Conservation (phyloP, 2,888 invertebrate species). For the Beris morrisii region DNA sequence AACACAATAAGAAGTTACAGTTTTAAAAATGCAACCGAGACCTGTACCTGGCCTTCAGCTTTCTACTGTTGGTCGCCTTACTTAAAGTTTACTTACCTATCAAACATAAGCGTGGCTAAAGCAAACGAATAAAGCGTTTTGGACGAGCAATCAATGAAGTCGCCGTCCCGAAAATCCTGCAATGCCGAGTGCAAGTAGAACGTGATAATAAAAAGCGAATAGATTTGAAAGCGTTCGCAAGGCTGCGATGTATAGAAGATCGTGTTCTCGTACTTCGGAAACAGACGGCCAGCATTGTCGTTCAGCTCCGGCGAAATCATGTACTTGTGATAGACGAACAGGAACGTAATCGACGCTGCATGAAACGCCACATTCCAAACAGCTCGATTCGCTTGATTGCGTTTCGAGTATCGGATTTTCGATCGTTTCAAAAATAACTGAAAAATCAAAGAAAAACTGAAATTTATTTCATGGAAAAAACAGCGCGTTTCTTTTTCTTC, state of each 20-base stretch:
- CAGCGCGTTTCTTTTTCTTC: too few relatives aligned
- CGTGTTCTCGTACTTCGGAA: conserved; percentile 54
- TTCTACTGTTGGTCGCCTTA: too few relatives aligned
- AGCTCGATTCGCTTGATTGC: conserved; percentile 52
- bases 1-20: too few relatives aligned
- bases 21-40: too few relatives aligned
- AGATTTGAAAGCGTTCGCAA: conserved; percentile 54
- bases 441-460: conserved; percentile 19
- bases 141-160: conserved; percentile 51
- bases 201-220: conserved; percentile 53
- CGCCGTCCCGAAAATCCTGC: conserved; percentile 51
- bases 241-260: conserved; percentile 54
- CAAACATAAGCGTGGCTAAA: conserved; percentile 49
- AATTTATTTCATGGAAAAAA: neutral
- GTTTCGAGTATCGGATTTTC: conserved; percentile 52
- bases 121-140: conserved; percentile 51
- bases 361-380: conserved; percentile 55
- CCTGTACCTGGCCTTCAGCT: too few relatives aligned
- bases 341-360: conserved; percentile 51
- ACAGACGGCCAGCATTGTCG: conserved; percentile 53
- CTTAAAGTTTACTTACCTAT: conserved; percentile 45
- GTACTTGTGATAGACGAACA: conserved; percentile 54
- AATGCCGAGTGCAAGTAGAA: conserved; percentile 53
- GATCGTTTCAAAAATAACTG: conserved; percentile 54
- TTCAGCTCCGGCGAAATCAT: conserved; percentile 53